phyloP scores from a whole-genome alignment of 2,113 vertebrate species.

The Orthonyx spaldingii region DNA sequence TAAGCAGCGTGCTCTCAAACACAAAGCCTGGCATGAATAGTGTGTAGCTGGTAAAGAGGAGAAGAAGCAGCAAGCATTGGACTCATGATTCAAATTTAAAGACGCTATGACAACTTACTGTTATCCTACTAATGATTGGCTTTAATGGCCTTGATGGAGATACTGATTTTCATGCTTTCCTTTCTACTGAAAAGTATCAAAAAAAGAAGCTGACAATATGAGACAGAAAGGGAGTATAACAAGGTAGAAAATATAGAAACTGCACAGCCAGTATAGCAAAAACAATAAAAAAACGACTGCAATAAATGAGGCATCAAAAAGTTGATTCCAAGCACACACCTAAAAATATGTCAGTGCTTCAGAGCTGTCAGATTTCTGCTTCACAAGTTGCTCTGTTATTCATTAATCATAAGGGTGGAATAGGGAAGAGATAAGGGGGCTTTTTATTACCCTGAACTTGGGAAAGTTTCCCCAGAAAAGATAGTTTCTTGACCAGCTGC shows the following conservation, averaged over 20 bases:
- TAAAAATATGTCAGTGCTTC: conserved; percentile 14
- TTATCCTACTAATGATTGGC: background rate
- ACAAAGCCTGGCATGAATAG: background rate
- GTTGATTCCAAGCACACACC: background rate
- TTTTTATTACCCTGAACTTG: background rate
- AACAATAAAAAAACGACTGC: background rate
- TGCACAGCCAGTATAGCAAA: background rate
- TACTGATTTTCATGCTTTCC: background rate
- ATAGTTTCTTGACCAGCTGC: background rate
- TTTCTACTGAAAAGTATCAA: conserved; percentile 4
- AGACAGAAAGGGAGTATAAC: conserved; percentile 12
- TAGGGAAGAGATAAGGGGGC: background rate
- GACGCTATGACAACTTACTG: background rate
- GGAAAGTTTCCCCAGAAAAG: background rate
- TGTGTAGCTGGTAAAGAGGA: background rate
- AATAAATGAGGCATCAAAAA: conserved; percentile 34
- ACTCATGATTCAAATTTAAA: background rate
- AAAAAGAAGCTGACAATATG: background rate
- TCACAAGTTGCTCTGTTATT: conserved; percentile 31
- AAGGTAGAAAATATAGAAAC: conserved; percentile 22
- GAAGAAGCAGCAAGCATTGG: background rate
- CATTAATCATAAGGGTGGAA: background rate
- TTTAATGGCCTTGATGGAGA: background rate
- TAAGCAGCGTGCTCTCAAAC: background rate
- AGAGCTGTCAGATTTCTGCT: conserved; percentile 5